Conservation (phyloP, 2,888 invertebrate species). For the Suillia variegata region DNA sequence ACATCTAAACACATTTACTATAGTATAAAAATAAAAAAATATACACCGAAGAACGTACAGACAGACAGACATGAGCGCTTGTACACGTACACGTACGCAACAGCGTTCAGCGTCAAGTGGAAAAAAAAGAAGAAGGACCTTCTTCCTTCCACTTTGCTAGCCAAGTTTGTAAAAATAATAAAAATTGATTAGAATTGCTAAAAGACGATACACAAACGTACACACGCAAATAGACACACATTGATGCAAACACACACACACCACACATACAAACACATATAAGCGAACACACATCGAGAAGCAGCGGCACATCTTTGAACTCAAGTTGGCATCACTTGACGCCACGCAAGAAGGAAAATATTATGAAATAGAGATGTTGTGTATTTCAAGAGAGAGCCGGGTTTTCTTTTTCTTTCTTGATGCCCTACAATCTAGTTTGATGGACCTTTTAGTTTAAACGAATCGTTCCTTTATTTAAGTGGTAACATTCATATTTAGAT, state of each 20-base stretch:
- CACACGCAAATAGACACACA: constrained; percentile 7
- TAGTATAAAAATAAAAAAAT: background rate
- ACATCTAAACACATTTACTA: background rate
- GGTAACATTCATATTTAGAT: too few species aligned
- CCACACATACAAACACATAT: background rate
- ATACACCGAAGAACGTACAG: background rate
- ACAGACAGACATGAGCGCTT: background rate
- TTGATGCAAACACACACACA: background rate
- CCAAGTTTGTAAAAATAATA: constrained; percentile 54
- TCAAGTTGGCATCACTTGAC: background rate
- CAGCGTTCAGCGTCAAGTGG: background rate
- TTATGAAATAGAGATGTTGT: constrained; percentile 4
- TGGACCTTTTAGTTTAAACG: too few species aligned
- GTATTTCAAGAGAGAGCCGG: background rate
- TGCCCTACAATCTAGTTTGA: too few species aligned
- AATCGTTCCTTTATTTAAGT: too few species aligned
- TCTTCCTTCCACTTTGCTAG: constrained; percentile 22
- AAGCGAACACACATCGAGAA: background rate
- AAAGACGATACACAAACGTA: constrained; percentile 20
- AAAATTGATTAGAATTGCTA: constrained; percentile 58
- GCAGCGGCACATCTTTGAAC: background rate
- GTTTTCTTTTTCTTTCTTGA: background rate
- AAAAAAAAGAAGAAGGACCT: background rate
- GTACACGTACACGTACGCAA: background rate
- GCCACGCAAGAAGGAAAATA: background rate